Evolutionary conservation across 2,888 invertebrate genomes (phyloP).

Genomic region (Apodemia duryi): DNA sequence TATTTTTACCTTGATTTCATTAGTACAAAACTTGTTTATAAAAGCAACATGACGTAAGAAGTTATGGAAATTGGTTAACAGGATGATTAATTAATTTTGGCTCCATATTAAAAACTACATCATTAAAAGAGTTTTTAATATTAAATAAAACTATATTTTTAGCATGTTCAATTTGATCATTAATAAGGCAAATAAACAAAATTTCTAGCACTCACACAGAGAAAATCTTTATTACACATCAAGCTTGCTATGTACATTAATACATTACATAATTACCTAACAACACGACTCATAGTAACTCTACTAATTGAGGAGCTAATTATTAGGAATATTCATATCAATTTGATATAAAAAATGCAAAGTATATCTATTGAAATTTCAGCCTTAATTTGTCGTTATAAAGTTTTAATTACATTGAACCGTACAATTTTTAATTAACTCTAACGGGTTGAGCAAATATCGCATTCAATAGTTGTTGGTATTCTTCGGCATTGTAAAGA

Average conservation of each 20-base stretch:
- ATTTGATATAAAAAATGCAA: constrained; percentile 15
- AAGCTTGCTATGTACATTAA: constrained; percentile 5
- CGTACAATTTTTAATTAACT: constrained; percentile 48
- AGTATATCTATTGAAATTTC: constrained; percentile 17
- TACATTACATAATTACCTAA: constrained; percentile 7
- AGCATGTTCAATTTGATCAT: background rate
- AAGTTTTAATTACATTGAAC: constrained; percentile 16
- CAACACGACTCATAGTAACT: constrained; percentile 8
- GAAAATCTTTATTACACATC: background rate
- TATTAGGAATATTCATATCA: constrained; percentile 14
- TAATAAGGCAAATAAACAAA: background rate
- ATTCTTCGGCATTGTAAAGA: constrained; percentile 66
- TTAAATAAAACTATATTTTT: background rate
- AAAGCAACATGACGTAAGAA: no score
- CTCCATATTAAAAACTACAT: background rate
- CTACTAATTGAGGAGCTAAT: constrained; percentile 12
- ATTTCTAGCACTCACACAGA: constrained; percentile 4
- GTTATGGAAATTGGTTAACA: no score
- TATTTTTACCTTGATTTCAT: no score
- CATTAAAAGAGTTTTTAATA: background rate
- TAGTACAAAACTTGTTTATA: no score
- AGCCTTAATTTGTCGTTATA: constrained; percentile 18
- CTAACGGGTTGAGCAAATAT: constrained; percentile 75
- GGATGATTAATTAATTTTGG: background rate
- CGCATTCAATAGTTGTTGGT: constrained; percentile 67